phyloP scores from a whole-genome alignment of 2,113 vertebrate species.

The Brachypodius melanocephalos region DNA sequence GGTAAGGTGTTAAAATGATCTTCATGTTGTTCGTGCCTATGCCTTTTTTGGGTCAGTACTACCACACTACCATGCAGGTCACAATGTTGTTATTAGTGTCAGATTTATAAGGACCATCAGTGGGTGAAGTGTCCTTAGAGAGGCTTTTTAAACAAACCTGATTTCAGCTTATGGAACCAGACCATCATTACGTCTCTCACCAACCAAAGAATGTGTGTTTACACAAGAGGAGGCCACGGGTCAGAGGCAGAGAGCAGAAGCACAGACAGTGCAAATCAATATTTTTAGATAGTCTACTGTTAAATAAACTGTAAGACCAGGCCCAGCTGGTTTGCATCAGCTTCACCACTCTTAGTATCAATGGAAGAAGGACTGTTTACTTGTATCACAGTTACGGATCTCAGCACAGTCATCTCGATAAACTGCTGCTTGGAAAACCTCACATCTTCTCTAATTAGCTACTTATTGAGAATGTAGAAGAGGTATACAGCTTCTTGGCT shows the following conservation, averaged over 20 bases:
- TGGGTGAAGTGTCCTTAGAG: slow-evolving; percentile 25
- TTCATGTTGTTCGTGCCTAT: background rate
- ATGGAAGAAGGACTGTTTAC: background rate
- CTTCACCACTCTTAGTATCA: background rate
- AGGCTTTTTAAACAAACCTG: slow-evolving; percentile 59
- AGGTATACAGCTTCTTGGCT: background rate
- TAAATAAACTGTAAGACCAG: slow-evolving; percentile 52
- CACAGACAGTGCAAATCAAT: slow-evolving; percentile 69
- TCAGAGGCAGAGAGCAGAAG: slow-evolving; percentile 58
- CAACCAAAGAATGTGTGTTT: slow-evolving; percentile 56
- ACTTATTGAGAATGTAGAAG: background rate
- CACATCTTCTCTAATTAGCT: background rate
- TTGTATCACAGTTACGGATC: background rate
- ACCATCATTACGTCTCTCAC: slow-evolving; percentile 48
- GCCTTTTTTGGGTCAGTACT: background rate
- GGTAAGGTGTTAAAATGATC: background rate
- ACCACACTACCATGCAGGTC: background rate
- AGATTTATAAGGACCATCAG: slow-evolving; percentile 44
- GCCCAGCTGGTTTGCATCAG: slow-evolving; percentile 46
- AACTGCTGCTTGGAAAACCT: background rate
- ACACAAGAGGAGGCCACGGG: slow-evolving; percentile 51
- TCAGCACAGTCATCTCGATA: background rate
- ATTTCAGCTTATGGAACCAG: slow-evolving; percentile 45
- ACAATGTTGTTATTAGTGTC: background rate
- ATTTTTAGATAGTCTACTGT: slow-evolving; percentile 58